Conservation (phyloP, 2,888 invertebrate species). For the Chaetogeoica ovagalla region DNA sequence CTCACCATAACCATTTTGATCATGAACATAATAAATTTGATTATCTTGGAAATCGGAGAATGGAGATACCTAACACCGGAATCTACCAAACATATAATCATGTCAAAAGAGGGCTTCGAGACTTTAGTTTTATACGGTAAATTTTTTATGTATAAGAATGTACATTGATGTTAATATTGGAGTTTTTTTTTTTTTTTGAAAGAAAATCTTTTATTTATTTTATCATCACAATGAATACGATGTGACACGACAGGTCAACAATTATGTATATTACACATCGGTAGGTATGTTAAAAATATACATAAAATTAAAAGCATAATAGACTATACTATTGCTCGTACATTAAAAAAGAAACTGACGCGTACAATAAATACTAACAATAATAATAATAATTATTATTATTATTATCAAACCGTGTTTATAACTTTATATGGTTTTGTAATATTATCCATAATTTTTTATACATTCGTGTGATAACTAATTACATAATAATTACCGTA, state of each 20-base stretch:
- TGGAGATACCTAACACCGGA: constrained; percentile 61
- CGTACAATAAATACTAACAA: not conserved
- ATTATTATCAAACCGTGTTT: no score
- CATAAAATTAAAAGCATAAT: no score
- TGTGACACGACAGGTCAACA: no score
- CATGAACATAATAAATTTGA: constrained; percentile 58
- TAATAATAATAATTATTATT: not conserved
- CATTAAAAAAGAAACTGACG: no score
- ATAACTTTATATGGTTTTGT: not conserved
- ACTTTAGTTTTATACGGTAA: constrained; percentile 61
- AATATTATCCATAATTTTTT: not conserved
- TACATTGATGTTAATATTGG: no score
- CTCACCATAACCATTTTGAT: constrained; percentile 59
- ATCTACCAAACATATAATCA: constrained; percentile 55
- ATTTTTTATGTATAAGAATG: constrained; percentile 4
- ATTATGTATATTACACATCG: no score
- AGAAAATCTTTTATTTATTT: no score
- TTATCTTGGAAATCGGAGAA: constrained; percentile 60
- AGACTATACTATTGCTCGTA: no score
- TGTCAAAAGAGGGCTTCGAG: constrained; percentile 56
- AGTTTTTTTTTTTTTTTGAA: no score
- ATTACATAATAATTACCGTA: not conserved
- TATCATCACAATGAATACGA: no score
- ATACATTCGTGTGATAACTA: not conserved
- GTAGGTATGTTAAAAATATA: no score